Evolutionary conservation across 2,888 invertebrate genomes (phyloP), one percentile per base, ranked within the genome.

Genomic region (Abrostola tripartita): DNA sequence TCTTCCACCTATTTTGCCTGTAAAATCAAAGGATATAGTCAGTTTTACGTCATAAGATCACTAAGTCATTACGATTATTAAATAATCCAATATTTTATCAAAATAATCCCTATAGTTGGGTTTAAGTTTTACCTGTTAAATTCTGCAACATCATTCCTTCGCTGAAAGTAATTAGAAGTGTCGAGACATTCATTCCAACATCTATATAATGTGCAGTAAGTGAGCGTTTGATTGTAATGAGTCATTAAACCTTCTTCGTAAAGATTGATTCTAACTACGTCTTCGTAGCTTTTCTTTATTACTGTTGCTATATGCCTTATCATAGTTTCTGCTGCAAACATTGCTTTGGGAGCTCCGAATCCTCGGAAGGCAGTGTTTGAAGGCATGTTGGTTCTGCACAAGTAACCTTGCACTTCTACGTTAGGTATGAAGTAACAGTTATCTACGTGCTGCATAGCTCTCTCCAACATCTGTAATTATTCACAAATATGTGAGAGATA

Each of bases 361-460:
- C 98, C 98, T 83, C 99, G 95, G 84, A 99, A 99, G 0, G 99
- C 99, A 0, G 99, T 99, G 86, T 98, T 98, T 0, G 98, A 98
- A 0, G 98, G 96, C 73, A 98, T 89, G 92, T 99, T 98, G 0
- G 99, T 99, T 90, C 96, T 97, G 86, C 99, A 99, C 7, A 96
- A 93, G 85, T 96, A 96, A 0, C 97, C 97, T 36, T 92, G 93
- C 0, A 97, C 95, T 75, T 96, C 95, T 0, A 96, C 91, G 75
- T 96, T 96, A 7, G 97, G 97, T 78, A 98, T 96, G 76, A 95
- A 95, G 89, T 98, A 99, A 12, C 97, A 95, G 88, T 98, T 98
- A 85, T 97, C 97, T 56, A 97, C 95, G 83, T 98, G 98, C 49
- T 96, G 95, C 90, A 98, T 94, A 0, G 97, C 97, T 79, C 98